Conservation (phyloP, 1,140 invertebrate genomes). For the Onthophagus taurus region DNA sequence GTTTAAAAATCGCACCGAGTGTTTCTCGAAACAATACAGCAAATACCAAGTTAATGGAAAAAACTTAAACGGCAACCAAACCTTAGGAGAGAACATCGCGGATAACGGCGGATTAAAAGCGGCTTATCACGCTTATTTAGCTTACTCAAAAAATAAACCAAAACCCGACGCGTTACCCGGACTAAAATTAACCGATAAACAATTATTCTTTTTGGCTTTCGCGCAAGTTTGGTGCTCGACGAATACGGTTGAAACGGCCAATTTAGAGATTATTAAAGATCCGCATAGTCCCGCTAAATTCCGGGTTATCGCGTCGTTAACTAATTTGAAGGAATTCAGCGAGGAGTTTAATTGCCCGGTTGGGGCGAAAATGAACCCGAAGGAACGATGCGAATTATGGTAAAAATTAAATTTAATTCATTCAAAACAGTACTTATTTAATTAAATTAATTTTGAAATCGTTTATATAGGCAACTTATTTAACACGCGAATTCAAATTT, state of each 20-base stretch:
- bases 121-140: constrained; percentile 77
- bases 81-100: constrained; percentile 82
- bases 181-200: constrained; percentile 71
- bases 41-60: constrained; percentile 58
- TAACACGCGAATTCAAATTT: no score
- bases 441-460: no score
- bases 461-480: no score
- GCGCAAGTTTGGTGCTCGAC: constrained; percentile 86
- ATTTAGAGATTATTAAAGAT: constrained; percentile 75
- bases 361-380: constrained; percentile 80
- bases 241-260: constrained; percentile 65
- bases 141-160: constrained; percentile 24
- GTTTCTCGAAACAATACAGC: constrained; percentile 86
- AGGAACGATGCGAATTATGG: constrained; percentile 87
- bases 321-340: constrained; percentile 83
- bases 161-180: constrained; percentile 62
- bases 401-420: no score
- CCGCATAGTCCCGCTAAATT: constrained; percentile 70
- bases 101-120: constrained; percentile 91
- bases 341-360: constrained; percentile 73
- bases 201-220: constrained; percentile 88
- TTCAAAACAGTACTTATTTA: no score
- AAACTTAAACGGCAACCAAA: constrained; percentile 67
- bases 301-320: constrained; percentile 80
- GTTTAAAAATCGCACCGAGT: constrained; percentile 84